Conservation (phyloP, 2,113 vertebrate species). For the Oreochromis aureus region DNA sequence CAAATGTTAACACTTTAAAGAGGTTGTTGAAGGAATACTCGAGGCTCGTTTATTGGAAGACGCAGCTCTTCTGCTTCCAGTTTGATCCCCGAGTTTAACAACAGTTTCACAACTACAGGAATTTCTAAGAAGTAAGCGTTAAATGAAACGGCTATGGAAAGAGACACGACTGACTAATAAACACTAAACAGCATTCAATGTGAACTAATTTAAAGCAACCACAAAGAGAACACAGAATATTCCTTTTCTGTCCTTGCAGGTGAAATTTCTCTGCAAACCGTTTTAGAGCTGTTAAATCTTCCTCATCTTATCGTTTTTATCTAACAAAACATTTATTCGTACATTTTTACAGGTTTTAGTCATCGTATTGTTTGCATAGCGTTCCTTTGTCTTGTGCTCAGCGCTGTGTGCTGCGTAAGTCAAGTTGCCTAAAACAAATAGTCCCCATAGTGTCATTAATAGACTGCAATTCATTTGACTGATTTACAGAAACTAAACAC, state of each 20-base stretch:
- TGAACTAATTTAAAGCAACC: accelerated
- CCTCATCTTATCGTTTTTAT: neutral
- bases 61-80: neutral
- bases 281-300: accelerated
- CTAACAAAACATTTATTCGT: neutral
- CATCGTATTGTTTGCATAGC: neutral
- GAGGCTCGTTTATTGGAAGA: neutral
- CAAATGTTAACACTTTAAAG: neutral
- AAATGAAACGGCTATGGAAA: neutral
- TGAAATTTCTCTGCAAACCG: neutral
- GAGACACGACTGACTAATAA: neutral
- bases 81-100: neutral
- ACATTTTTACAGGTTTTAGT: neutral
- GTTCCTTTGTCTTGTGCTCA: neutral
- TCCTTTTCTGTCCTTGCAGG: neutral
- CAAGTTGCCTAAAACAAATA: neutral
- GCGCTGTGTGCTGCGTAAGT: neutral
- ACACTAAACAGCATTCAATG: neutral
- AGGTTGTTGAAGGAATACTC: neutral
- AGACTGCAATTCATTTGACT: neutral
- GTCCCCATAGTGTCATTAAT: accelerated
- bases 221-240: neutral
- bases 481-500: neutral
- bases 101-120: neutral
- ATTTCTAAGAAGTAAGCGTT: neutral